Evolutionary conservation across 2,888 invertebrate genomes (phyloP).

Genomic region (Tipula vernalis): DNA sequence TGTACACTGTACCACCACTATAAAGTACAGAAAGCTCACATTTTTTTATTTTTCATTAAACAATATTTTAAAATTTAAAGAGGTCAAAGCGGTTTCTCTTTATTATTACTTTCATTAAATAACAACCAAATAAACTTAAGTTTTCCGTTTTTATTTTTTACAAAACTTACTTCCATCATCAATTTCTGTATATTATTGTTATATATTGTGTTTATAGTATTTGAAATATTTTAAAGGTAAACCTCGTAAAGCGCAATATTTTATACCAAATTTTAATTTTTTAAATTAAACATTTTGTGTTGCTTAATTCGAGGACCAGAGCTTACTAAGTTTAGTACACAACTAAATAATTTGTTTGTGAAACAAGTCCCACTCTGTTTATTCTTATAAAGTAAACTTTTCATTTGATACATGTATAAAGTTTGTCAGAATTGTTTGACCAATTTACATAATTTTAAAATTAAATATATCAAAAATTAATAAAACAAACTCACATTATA

Average conservation of each 20-base stretch:
- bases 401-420: background rate
- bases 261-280: too few species aligned
- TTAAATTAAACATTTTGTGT: too few species aligned
- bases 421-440: background rate
- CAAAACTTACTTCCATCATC: background rate
- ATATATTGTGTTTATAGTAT: background rate
- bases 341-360: too few species aligned
- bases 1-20: background rate
- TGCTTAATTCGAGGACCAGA: too few species aligned
- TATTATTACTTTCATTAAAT: background rate
- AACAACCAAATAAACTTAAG: background rate
- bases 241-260: too few species aligned
- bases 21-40: background rate
- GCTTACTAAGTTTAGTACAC: too few species aligned
- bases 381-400: background rate
- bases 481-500: background rate
- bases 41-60: background rate
- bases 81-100: background rate
- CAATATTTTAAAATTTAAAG: background rate
- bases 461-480: background rate
- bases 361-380: too few species aligned
- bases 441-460: background rate
- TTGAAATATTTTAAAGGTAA: background rate
- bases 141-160: background rate
- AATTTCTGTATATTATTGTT: background rate